phyloP scores from a whole-genome alignment of 2,113 vertebrate genomes.

The Gadus chalcogrammus region DNA sequence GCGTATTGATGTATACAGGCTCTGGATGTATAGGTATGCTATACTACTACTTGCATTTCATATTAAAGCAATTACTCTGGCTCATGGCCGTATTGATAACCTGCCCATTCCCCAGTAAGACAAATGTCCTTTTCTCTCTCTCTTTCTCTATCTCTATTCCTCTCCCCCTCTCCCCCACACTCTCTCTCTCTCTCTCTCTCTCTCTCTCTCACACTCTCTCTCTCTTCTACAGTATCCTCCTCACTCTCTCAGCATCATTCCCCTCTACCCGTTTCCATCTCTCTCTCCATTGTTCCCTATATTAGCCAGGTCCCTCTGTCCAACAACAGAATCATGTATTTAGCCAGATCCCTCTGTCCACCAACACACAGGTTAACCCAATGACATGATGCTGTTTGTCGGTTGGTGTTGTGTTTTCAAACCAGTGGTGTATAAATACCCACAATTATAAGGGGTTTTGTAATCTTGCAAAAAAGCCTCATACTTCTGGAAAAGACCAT shows the following conservation, averaged over 20 bases:
- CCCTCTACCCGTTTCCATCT: background rate
- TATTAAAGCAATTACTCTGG: constrained; percentile 61
- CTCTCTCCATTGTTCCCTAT: constrained; percentile 10
- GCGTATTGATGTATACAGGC: constrained; percentile 39
- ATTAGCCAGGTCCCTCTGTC: background rate
- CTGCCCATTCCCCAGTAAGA: constrained; percentile 59
- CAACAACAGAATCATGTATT: constrained; percentile 14
- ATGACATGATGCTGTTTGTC: too few species aligned
- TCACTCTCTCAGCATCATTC: constrained; percentile 34
- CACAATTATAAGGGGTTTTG: too few species aligned
- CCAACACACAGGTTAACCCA: too few species aligned
- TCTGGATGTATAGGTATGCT: constrained; percentile 44
- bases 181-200: background rate
- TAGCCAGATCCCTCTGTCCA: background rate
- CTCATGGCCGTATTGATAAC: constrained; percentile 57
- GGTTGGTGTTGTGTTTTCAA: too few species aligned
- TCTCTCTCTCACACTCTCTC: background rate
- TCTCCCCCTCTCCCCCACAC: constrained; percentile 6
- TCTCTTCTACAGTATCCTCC: background rate
- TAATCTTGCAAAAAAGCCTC: too few species aligned
- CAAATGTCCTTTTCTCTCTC: constrained; percentile 38
- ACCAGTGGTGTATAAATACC: too few species aligned
- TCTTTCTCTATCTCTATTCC: constrained; percentile 15
- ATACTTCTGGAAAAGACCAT: too few species aligned
- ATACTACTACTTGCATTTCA: constrained; percentile 44